Evolutionary conservation across 1,140 invertebrate genomes (phyloP).

Genomic region (Sycophila sp.): DNA sequence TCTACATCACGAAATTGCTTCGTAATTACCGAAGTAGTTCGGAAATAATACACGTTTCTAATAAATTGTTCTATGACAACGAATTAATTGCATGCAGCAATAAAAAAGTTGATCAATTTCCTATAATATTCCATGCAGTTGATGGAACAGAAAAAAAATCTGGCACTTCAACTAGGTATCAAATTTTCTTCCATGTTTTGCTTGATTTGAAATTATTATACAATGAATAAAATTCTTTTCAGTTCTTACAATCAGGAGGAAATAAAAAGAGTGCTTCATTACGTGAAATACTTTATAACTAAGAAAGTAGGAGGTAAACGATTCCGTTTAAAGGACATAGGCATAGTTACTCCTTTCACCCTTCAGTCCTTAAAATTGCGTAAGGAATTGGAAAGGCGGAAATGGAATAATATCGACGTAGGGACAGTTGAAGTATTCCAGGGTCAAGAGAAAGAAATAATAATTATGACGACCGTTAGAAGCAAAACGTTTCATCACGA

Average conservation of each 20-base stretch:
- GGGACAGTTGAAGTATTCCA: constrained; percentile 73
- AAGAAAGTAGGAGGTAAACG: constrained; percentile 61
- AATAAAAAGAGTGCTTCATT: constrained; percentile 68
- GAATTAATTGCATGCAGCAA: constrained; percentile 58
- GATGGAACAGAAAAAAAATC: constrained; percentile 59
- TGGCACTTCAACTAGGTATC: constrained; percentile 37
- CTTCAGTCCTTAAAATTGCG: constrained; percentile 72
- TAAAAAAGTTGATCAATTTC: constrained; percentile 68
- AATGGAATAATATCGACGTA: constrained; percentile 61
- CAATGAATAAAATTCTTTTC: constrained; percentile 13
- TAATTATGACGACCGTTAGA: constrained; percentile 77
- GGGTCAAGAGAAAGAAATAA: constrained; percentile 73
- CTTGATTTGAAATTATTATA: neutral
- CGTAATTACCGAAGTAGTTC: constrained; percentile 74
- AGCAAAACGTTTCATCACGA: constrained; percentile 69
- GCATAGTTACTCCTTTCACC: constrained; percentile 86
- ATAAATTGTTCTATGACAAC: constrained; percentile 72
- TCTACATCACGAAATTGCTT: constrained; percentile 72
- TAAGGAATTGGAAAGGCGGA: constrained; percentile 57
- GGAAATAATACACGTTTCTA: constrained; percentile 71
- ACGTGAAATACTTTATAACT: constrained; percentile 67
- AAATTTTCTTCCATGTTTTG: neutral
- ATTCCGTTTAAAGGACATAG: constrained; percentile 81
- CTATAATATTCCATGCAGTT: constrained; percentile 75
- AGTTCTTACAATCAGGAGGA: constrained; percentile 81